Base-by-base conservation (phyloP, 2,113 vertebrate species). In the Cynopterus brachyotis region DNA sequence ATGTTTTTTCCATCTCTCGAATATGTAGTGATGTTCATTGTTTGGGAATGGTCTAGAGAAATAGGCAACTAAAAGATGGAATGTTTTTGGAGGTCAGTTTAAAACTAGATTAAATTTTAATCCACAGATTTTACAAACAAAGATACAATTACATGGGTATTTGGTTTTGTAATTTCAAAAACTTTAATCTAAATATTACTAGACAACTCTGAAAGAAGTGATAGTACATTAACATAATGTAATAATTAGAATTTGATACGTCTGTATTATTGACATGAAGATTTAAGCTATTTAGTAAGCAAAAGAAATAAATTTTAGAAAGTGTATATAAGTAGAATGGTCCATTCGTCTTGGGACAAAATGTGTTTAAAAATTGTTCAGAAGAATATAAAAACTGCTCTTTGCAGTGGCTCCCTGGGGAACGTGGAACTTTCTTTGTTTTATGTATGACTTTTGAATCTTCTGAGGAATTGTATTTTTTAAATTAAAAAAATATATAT, bases 111-210 rank as follows among this genome's bases (percentile, higher is more conserved):
- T 30, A 81, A 55, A 89, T 94, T 67, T 95, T 79, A 55, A 69
- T 64, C 26, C 9, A 57, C 2, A 95, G 3, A 88, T 85, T 97
- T 95, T 17, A n/a, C 42, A 78, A 72, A 59, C 32, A 70, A 2
- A 67, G 28, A 47, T 66, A 45, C 50, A 50, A 50, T 50, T 45
- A 64, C 28, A 16, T 83, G 62, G 26, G 37, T 72, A 64, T 57
- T 47, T 12, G 55, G 42, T 94, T 16, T 86, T 37, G n/a, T 95
- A 75, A 47, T 75, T 94, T 95, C 67, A n/a, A 88, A 83, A 84
- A 37, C 17, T 59, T 87, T 8, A 50, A 72, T 79, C n/a, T 78
- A 8, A 50, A 50, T 57, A 28, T 59, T 59, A 62, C 8, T 60
- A 69, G 69, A 82, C 35, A 79, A 70, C 11, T 9, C 47, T 57